These are phyloP conservation scores for Drosophila quinaria DNA, from an alignment of 2,888 invertebrate species.

Conservation along the genomic window DNA sequence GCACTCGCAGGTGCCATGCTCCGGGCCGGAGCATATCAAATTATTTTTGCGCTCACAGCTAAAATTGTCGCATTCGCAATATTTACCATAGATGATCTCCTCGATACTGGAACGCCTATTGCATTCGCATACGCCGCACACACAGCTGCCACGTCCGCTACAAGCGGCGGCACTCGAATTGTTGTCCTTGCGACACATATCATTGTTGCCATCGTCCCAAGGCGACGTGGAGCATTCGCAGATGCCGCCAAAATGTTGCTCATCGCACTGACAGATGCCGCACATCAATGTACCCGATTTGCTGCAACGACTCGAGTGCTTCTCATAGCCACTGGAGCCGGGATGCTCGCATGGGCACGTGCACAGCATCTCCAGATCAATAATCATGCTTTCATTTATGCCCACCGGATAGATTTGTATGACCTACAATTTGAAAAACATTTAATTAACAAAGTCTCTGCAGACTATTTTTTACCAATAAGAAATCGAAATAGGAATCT, in stretches of 20 bases:
- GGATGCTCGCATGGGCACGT: slow-evolving; percentile 96
- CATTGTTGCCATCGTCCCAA: slow-evolving; percentile 70
- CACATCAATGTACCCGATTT: slow-evolving; percentile 93
- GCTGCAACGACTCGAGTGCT: slow-evolving; percentile 90
- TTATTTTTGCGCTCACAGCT: slow-evolving; percentile 95
- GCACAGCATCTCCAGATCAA: slow-evolving; percentile 97
- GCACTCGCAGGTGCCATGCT: slow-evolving; percentile 95
- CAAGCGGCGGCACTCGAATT: slow-evolving; percentile 89
- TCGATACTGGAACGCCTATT: slow-evolving; percentile 88
- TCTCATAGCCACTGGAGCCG: slow-evolving; percentile 88
- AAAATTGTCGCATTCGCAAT: slow-evolving; percentile 98
- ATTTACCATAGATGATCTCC: slow-evolving; percentile 90
- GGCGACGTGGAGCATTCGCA: slow-evolving; percentile 93
- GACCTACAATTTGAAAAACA: slow-evolving; percentile 69
- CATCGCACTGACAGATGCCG: slow-evolving; percentile 95
- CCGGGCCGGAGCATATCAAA: slow-evolving; percentile 91
- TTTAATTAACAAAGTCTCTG: not conserved
- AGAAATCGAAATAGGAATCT: not conserved
- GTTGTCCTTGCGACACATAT: slow-evolving; percentile 90
- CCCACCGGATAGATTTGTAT: slow-evolving; percentile 89
- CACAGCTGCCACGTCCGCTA: slow-evolving; percentile 92
- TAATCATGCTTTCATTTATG: slow-evolving; percentile 91
- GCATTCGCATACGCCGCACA: slow-evolving; percentile 93
- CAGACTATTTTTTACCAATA: not conserved
- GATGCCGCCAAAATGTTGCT: slow-evolving; percentile 92